Percentiles rank a stretch among this genome's conserved stretches.
Conservation (phyloP, 2,113 vertebrate species). For the Scomber colias region DNA sequence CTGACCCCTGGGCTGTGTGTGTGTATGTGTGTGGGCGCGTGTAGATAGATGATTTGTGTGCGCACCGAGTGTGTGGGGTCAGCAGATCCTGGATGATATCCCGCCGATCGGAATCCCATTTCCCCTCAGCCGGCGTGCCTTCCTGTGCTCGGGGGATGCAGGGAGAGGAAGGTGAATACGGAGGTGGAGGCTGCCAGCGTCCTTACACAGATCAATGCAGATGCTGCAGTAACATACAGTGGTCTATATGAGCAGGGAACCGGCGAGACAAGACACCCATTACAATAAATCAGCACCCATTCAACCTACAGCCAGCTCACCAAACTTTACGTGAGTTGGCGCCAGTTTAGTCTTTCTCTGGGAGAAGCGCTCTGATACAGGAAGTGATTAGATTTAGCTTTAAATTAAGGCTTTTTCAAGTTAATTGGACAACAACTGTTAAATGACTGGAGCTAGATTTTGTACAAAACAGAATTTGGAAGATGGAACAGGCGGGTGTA, state of each 20-base stretch:
- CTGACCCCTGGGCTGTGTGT: slow-evolving; percentile 75
- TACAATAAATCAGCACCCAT: slow-evolving; percentile 60
- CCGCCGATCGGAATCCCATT: slow-evolving; percentile 80
- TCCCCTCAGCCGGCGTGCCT: slow-evolving; percentile 70
- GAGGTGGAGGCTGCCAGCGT: slow-evolving; percentile 49
- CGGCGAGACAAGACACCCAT: slow-evolving; percentile 44
- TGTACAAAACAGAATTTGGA: slow-evolving; percentile 27
- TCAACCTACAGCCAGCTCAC: slow-evolving; percentile 29
- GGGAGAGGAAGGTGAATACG: slow-evolving; percentile 51
- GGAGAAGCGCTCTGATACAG: not conserved
- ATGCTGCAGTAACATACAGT: slow-evolving; percentile 49
- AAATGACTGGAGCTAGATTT: slow-evolving; percentile 39
- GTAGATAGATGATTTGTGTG: slow-evolving; percentile 70
- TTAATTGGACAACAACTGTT: slow-evolving; percentile 39
- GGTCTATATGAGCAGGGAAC: slow-evolving; percentile 31
- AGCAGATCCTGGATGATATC: slow-evolving; percentile 81
- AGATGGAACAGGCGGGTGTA: not conserved
- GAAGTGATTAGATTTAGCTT: slow-evolving; percentile 31
- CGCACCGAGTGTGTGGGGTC: slow-evolving; percentile 57
- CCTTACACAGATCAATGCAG: slow-evolving; percentile 70
- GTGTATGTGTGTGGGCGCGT: slow-evolving; percentile 35
- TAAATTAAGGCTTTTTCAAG: slow-evolving; percentile 1
- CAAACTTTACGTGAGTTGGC: slow-evolving; percentile 18
- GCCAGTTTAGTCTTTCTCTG: not conserved
- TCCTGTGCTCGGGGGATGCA: slow-evolving; percentile 57